phyloP scores from a whole-genome alignment of 1,140 invertebrate genomes.

The Spodoptera frugiperda region DNA sequence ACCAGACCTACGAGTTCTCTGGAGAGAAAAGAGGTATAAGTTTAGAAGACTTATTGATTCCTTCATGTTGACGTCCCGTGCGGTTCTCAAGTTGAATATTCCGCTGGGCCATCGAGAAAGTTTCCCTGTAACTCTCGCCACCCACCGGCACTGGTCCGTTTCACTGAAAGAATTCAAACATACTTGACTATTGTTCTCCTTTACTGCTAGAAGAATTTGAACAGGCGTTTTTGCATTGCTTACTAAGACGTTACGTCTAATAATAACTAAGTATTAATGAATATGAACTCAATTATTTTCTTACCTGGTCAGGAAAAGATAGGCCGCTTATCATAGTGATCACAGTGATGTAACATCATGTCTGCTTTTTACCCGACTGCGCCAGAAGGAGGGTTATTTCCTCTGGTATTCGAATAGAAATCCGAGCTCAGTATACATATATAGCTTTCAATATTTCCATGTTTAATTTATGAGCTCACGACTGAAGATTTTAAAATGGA shows the following conservation, averaged over 20 bases:
- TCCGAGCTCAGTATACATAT: too few relatives aligned
- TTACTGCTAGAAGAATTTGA: slow-evolving; percentile 9
- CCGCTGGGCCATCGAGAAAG: slow-evolving; percentile 52
- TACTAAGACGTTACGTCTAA: not conserved
- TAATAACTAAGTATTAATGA: too few relatives aligned
- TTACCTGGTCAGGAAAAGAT: too few relatives aligned
- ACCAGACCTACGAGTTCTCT: not conserved
- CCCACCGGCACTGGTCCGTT: slow-evolving; percentile 30
- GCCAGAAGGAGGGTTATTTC: too few relatives aligned
- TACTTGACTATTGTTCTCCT: slow-evolving; percentile 41
- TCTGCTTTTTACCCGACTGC: too few relatives aligned
- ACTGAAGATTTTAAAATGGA: too few relatives aligned
- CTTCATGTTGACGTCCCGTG: slow-evolving; percentile 38
- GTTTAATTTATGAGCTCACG: too few relatives aligned
- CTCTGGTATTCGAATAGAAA: too few relatives aligned
- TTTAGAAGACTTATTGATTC: slow-evolving; percentile 48
- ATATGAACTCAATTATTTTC: too few relatives aligned
- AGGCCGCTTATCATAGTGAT: too few relatives aligned
- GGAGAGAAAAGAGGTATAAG: slow-evolving; percentile 9
- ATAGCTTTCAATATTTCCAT: too few relatives aligned
- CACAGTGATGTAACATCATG: too few relatives aligned
- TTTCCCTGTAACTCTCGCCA: slow-evolving; percentile 49
- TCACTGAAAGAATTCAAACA: slow-evolving; percentile 49
- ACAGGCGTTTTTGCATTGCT: not conserved
- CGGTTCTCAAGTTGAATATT: slow-evolving; percentile 60